Conservation (phyloP, 2,113 vertebrate species). For the Tupaia chinensis region DNA sequence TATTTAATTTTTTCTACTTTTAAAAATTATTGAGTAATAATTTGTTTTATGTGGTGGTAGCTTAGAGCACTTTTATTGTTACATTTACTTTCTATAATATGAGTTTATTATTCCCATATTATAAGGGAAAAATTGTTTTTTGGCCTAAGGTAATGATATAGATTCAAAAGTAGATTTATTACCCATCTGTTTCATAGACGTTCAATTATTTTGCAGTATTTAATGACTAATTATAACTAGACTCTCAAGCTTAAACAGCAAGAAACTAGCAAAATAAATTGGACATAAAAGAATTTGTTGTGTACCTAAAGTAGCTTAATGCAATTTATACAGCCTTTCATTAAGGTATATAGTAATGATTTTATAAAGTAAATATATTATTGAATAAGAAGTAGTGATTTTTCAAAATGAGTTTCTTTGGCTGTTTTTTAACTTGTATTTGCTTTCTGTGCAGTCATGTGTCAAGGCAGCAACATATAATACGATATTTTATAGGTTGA, state of each 20-base stretch:
- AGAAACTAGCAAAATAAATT: not conserved
- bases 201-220: not conserved
- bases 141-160: not conserved
- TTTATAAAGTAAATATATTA: not conserved
- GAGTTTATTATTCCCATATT: not conserved
- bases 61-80: not conserved
- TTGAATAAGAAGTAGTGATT: not conserved
- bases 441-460: not conserved
- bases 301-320: not conserved
- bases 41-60: not conserved
- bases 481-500: not conserved
- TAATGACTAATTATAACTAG: conserved; percentile 25
- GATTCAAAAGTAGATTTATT: not conserved
- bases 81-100: not conserved
- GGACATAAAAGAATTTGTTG: not conserved
- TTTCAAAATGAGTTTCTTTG: conserved; percentile 2
- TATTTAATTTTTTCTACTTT: not conserved
- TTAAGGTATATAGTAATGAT: not conserved
- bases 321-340: not conserved
- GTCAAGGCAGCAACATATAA: not conserved
- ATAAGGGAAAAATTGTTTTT: not conserved
- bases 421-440: not conserved
- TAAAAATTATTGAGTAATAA: not conserved
- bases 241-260: not conserved
- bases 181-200: not conserved